Percentiles rank a stretch among this genome's conserved stretches.
Conservation (phyloP, 2,113 vertebrate genomes). For the Austrofundulus limnaeus region DNA sequence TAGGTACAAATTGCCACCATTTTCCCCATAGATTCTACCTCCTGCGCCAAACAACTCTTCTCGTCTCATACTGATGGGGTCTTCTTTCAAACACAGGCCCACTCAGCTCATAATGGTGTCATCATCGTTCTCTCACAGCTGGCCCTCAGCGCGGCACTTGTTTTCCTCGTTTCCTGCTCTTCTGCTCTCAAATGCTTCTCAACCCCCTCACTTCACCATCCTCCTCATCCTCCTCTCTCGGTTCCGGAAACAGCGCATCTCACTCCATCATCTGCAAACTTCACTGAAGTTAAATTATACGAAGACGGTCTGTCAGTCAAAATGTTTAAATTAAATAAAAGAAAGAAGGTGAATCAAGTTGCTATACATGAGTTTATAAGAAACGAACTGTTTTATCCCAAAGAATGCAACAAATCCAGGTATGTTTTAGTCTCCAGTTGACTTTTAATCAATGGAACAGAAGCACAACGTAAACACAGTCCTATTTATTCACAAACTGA, state of each 20-base stretch:
- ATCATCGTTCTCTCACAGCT: constrained; percentile 57
- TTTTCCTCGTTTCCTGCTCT: constrained; percentile 37
- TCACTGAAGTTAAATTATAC: neutral
- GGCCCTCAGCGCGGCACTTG: constrained; percentile 19
- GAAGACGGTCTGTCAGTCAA: neutral
- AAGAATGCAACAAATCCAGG: too few relatives aligned
- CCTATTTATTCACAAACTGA: too few relatives aligned
- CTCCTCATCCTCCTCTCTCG: neutral
- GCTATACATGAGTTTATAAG: too few relatives aligned
- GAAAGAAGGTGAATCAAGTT: neutral
- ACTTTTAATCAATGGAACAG: too few relatives aligned
- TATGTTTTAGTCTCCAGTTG: too few relatives aligned
- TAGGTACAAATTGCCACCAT: neutral
- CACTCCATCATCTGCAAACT: neutral
- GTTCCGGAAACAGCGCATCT: neutral
- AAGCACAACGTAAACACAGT: too few relatives aligned
- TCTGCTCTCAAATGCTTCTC: constrained; percentile 17
- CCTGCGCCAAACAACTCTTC: constrained; percentile 7
- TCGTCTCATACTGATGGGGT: constrained; percentile 12
- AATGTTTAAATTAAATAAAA: neutral
- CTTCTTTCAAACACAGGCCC: constrained; percentile 35
- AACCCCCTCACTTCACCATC: neutral
- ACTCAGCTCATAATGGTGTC: constrained; percentile 43
- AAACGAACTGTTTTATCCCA: neutral
- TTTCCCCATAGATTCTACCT: neutral